Conservation (phyloP, 2,888 invertebrate species). For the Watsonalla binaria region DNA sequence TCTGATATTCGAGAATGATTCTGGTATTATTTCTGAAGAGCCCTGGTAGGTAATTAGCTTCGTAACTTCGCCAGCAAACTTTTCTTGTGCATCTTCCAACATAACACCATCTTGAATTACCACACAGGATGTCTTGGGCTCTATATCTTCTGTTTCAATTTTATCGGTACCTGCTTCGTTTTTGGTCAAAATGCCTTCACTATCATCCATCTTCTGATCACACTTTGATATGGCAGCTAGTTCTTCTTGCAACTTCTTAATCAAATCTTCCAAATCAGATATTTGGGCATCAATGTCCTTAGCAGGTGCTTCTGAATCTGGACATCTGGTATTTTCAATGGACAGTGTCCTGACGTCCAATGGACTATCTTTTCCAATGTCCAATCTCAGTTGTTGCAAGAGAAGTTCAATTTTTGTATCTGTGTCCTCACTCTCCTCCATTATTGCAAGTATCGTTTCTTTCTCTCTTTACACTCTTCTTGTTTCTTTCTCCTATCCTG, state of each 20-base stretch:
- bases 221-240: conserved; percentile 34
- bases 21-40: neutral
- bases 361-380: neutral
- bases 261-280: conserved; percentile 39
- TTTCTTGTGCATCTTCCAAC: neutral
- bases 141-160: neutral
- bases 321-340: conserved; percentile 18
- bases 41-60: conserved; percentile 4
- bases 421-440: conserved; percentile 14
- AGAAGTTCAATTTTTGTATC: conserved; percentile 23
- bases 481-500: conserved; percentile 25
- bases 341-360: conserved; percentile 18
- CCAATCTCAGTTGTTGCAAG: conserved; percentile 9
- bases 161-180: neutral
- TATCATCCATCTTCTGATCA: neutral
- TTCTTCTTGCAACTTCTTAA: conserved; percentile 46
- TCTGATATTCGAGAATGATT: conserved; percentile 11
- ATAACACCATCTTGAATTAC: neutral
- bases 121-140: neutral
- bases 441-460: conserved; percentile 44
- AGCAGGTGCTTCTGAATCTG: conserved; percentile 10
- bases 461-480: conserved; percentile 40
- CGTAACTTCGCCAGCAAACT: conserved; percentile 5
- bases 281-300: conserved; percentile 44
- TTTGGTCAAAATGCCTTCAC: neutral